Base-by-base conservation (phyloP, 2,888 invertebrate genomes). In the Eupsilia transversa region DNA sequence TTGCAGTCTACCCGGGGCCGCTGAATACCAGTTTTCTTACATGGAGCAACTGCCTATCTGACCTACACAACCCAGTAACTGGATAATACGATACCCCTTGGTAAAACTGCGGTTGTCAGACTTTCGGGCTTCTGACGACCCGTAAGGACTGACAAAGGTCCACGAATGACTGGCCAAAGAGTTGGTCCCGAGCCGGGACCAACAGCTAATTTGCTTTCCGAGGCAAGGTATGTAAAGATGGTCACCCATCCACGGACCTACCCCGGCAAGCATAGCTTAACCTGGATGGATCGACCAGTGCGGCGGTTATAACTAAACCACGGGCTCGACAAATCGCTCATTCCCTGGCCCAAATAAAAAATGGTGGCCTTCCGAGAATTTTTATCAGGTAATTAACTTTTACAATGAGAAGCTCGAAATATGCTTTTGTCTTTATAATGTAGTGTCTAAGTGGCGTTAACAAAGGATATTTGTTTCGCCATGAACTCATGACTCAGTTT, bases 311-410 rank as follows among this genome's bases (percentile, higher is more conserved):
- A 23, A 23, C 46, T 49, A 9, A 49, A 9, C 49, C 49, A 49
- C 23, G 9, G 23, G 23, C 23, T 46, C 20, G 7, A 6, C 12
- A 72, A 74, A 67, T 56, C 85, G 85, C 83, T 70, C 27, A 35
- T 61, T 78, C 74, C 9, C n/a, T 88, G 86, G 88, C 87, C 84
- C 61, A 6, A 30, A 54, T 56, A 60, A 77, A 77, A 82, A 82
- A 83, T 46, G 74, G 60, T 77, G 75, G 59, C 85, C 82, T 92
- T 89, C 89, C 76, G 64, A 82, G 90, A 91, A 91, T 86, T 83
- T 75, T 52, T 82, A 82, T 82, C 84, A 86, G 86, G 87, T 89
- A 91, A 90, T 91, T 91, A 91, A 85, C 83, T 83, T 75, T 86
- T 77, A 88, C 88, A 89, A 88, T 87, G 86, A 88, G 86, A 83